A percentile compares a stretch with the other conserved stretches of the same genome.
Evolutionary conservation across 53 echinoderm and acorn worm genomes (phyloP).

Genomic region (Arbacia lixula): DNA sequence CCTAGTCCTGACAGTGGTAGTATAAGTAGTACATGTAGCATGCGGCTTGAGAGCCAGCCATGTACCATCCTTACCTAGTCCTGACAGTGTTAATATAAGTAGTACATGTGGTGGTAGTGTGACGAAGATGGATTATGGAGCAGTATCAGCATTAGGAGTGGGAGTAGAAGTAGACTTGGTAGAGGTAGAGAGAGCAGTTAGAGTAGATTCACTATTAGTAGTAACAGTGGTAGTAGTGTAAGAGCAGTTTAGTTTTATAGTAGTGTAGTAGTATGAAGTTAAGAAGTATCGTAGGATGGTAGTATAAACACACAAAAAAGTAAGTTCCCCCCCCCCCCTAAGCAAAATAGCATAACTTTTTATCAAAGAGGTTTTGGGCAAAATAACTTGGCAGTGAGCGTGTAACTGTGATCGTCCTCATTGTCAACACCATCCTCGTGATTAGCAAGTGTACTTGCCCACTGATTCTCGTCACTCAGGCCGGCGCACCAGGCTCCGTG

Average conservation of each 20-base stretch:
- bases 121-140: not conserved
- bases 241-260: not conserved
- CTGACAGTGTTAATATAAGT: not conserved
- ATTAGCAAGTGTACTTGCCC: not conserved
- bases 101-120: not conserved
- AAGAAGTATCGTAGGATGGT: no score
- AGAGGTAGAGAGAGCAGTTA: not conserved
- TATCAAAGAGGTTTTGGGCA: no score
- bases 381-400: no score
- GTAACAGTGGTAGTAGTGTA: not conserved
- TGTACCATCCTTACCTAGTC: no score
- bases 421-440: no score
- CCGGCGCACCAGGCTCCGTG: conserved; percentile 18
- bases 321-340: no score
- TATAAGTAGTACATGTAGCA: no score
- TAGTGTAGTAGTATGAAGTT: not conserved
- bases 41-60: no score
- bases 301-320: no score
- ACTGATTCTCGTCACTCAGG: conserved; percentile 15
- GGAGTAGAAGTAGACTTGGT: not conserved
- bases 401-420: no score
- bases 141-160: not conserved
- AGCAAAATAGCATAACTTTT: no score
- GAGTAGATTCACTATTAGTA: not conserved
- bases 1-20: no score